Evolutionary conservation across 2,888 invertebrate species (phyloP).

Genomic region (Calliphora vomitoria): DNA sequence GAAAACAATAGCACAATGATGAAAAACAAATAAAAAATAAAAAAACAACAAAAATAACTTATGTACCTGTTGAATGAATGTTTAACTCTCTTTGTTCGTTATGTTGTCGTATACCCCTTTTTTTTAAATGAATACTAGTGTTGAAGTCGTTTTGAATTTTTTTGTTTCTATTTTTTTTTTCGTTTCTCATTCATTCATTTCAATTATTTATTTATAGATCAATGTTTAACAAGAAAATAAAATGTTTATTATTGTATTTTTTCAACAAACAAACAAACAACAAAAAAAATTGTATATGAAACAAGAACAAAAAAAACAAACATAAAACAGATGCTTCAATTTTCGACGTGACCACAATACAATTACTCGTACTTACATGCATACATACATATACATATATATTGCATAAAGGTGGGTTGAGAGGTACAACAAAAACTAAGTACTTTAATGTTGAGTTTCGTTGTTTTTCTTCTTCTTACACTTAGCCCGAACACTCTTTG

Average conservation of each 20-base stretch:
- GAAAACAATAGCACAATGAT: background rate
- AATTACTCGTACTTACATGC: slow-evolving; percentile 76
- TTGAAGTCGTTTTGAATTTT: background rate
- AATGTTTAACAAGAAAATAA: slow-evolving; percentile 71
- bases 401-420: slow-evolving; percentile 2
- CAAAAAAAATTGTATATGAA: slow-evolving; percentile 40
- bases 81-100: background rate
- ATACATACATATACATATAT: slow-evolving; percentile 39
- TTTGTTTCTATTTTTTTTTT: background rate
- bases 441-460: background rate
- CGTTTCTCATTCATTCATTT: background rate
- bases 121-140: background rate
- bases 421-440: background rate
- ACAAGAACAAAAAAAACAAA: slow-evolving; percentile 65
- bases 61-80: slow-evolving; percentile 14
- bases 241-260: slow-evolving; percentile 17
- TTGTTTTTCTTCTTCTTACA: background rate
- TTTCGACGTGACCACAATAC: slow-evolving; percentile 82
- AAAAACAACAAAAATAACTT: background rate
- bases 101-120: background rate
- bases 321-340: slow-evolving; percentile 80
- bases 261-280: slow-evolving; percentile 14
- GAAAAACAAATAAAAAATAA: background rate
- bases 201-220: slow-evolving; percentile 56
- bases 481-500: background rate